Evolutionary conservation across 2,888 invertebrate genomes (phyloP), one percentile per base, ranked within the genome.

Genomic region (Acleris laterana): DNA sequence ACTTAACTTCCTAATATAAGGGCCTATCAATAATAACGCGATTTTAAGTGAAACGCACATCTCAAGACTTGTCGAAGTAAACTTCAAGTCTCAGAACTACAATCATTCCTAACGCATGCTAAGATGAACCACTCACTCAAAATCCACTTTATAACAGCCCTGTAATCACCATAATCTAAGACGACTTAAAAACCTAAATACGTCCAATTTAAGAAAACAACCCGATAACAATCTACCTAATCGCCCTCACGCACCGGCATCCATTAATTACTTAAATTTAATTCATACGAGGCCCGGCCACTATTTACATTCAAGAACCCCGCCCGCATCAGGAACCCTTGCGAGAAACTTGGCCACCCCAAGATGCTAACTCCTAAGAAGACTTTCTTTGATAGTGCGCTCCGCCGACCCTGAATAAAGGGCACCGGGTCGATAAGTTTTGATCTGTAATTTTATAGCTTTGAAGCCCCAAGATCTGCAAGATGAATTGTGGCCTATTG

Each of bases 391-490:
- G 92, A 93, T 93, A 93, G 91, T 90, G 82, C 91, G 92, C 92
- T 89, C 85, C 84, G 88, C 77, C 88, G 90, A 81, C 80, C 87
- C 76, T 76, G 88, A 87, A 92, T 91, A 92, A 91, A 90, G 91
- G 88, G 84, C 88, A 89, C 81, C 78, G 86, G 91, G 88, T 90
- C 89, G 90, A 92, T 90, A 85, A 89, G 88, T 90, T 88, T 84
- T 92, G 92, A 93, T 92, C 92, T 92, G 90, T 92, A 92, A 93
- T 93, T 92, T 92, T 93, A 93, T 92, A 90, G 89, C 90, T 88
- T 88, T 89, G 89, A 89, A 84, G 77, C 81, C 88, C 88, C 82
- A 80, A 88, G 88, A 78, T 77, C 50, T 79, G 77, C 74, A 83
- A 81, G 80, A 73, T 73, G 82, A 84, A 88, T 88, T 89, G 89